Evolutionary conservation across 1,140 invertebrate species (phyloP), one percentile per base, ranked within the genome.

Genomic region (Drosophila parabipectinata): DNA sequence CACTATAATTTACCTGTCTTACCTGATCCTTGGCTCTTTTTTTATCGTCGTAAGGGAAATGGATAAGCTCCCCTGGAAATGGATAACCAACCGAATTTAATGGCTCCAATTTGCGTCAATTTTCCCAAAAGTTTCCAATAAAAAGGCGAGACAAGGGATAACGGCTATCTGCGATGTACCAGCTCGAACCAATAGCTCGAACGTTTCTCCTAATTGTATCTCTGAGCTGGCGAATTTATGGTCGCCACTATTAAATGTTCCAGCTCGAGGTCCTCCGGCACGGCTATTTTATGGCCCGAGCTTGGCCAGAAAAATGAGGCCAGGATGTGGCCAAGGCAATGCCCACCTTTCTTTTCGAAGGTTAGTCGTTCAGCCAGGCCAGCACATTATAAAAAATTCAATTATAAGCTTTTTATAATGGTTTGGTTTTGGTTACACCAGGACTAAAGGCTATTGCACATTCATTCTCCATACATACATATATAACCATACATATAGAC

Each of bases 361-460:
- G 51, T 44, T 57, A 54, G 56, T 58, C 59, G 52, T 53, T 68
- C 48, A 34, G 21, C 34, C 68, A 81, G 59, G 59, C 62, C 52
- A 75, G 78, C 74, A 80, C 53, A 77, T 75, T 82, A 82, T 76
- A 82, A 79, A 87, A 87, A 88, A 88, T 87, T 87, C 75, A 82
- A 87, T 87, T 87, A 82, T 76, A 79, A 74, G 62, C 53, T 61
- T 87, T 73, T 82, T 79, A 76, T 76, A 87, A 87, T 79, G 41
- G 69, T 57, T 50, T 64, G 50, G 52, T 58, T 51, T 52, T 54
- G 55, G 32, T 69, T 67, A 53, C 77, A 85, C 60, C 77, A 75
- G 61, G 37, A 32, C 14, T 10, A 28, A 7, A 28, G 26, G 26
- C 26, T 28, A 6, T 7, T 28, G 26, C 26, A 28, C 21, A 21